Evolutionary conservation across 1,140 invertebrate genomes (phyloP).

Genomic region (Octopus sinensis): DNA sequence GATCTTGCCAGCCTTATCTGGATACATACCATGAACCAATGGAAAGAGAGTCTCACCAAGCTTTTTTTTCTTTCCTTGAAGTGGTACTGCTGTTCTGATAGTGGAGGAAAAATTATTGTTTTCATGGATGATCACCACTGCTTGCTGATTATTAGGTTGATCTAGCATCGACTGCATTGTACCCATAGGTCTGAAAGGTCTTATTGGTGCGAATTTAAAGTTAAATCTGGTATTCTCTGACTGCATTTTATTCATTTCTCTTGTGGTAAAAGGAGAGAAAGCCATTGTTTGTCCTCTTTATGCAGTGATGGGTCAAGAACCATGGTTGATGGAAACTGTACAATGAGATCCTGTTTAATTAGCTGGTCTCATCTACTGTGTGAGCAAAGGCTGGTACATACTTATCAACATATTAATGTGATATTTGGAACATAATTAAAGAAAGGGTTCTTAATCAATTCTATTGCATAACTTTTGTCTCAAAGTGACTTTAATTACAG

Average conservation of each 20-base stretch:
- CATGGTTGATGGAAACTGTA: slow-evolving; percentile 69
- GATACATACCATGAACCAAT: slow-evolving; percentile 89
- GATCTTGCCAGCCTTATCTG: slow-evolving; percentile 92
- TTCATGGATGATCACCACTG: slow-evolving; percentile 70
- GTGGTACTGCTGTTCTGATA: slow-evolving; percentile 90
- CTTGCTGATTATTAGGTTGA: slow-evolving; percentile 32
- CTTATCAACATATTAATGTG: too few species aligned
- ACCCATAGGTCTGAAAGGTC: slow-evolving; percentile 72
- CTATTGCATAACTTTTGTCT: too few species aligned
- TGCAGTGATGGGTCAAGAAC: slow-evolving; percentile 79
- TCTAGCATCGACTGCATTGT: neutral
- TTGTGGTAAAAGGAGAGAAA: slow-evolving; percentile 50
- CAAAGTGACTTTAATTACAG: too few species aligned
- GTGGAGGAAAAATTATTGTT: slow-evolving; percentile 92
- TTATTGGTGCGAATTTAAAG: neutral
- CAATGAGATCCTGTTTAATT: slow-evolving; percentile 64
- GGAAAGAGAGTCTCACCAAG: slow-evolving; percentile 96
- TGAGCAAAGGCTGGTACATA: slow-evolving; percentile 14
- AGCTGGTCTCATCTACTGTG: slow-evolving; percentile 56
- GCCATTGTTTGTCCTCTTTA: slow-evolving; percentile 39
- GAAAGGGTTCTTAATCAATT: too few species aligned
- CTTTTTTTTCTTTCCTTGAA: slow-evolving; percentile 98
- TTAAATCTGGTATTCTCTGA: neutral
- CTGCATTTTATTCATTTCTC: neutral
- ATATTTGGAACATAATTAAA: too few species aligned